These are phyloP conservation scores for Cenopis cana DNA, from an alignment of 2,888 invertebrate genomes.

Conservation along the genomic window DNA sequence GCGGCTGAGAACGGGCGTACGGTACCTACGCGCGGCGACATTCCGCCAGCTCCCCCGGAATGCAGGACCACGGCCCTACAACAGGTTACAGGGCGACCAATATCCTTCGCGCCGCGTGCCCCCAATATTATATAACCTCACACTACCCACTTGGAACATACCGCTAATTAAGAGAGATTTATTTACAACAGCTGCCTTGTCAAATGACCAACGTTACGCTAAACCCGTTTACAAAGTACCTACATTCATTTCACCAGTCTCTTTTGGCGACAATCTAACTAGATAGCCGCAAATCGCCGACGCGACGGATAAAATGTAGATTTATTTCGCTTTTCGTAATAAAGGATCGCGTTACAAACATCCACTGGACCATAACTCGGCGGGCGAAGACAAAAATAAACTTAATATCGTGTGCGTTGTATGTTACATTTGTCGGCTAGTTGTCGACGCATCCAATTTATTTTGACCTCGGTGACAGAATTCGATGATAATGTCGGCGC, in stretches of 20 bases:
- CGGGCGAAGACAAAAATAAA: conserved; percentile 85
- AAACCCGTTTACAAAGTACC: conserved; percentile 72
- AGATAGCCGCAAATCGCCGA: conserved; percentile 78
- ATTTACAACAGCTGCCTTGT: conserved; percentile 71
- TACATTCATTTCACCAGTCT: conserved; percentile 77
- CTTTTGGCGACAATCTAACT: conserved; percentile 76
- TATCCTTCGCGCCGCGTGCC: conserved; percentile 69
- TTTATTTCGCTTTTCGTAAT: conserved; percentile 79
- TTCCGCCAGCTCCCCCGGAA: conserved; percentile 77
- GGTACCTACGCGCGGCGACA: conserved; percentile 78
- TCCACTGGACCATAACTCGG: conserved; percentile 83
- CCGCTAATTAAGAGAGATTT: conserved; percentile 58
- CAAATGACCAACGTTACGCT: conserved; percentile 59
- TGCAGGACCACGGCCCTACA: conserved; percentile 75
- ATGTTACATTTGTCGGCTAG: conserved; percentile 82
- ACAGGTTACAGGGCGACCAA: conserved; percentile 72
- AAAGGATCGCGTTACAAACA: conserved; percentile 83
- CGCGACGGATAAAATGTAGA: conserved; percentile 67
- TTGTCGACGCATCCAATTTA: conserved; percentile 82
- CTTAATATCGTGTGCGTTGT: conserved; percentile 83
- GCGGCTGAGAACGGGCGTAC: conserved; percentile 74
- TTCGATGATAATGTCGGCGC: conserved; percentile 62
- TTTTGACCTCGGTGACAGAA: conserved; percentile 76
- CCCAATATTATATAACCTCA: conserved; percentile 71
- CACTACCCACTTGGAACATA: conserved; percentile 51